A percentile compares a stretch with the other conserved stretches of the same genome.
Conservation (phyloP, 1,140 invertebrate species). For the Lysiphlebus fabarum region DNA sequence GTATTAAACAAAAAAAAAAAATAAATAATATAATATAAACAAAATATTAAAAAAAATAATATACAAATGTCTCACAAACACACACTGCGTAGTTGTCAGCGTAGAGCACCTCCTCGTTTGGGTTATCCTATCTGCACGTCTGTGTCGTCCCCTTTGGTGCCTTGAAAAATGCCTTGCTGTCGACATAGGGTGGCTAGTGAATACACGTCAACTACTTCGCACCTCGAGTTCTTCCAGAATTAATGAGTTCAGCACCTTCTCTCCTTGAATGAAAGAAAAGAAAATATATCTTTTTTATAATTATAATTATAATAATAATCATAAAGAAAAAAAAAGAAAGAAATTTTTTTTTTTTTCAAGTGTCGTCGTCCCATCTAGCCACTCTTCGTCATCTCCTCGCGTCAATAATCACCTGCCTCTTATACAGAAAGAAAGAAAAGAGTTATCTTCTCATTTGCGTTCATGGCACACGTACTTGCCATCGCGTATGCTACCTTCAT, state of each 20-base stretch:
- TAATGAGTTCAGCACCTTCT: background rate
- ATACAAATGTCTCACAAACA: constrained; percentile 38
- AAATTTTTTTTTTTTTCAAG: constrained; percentile 13
- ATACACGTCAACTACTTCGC: constrained; percentile 35
- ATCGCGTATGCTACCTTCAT: constrained; percentile 16
- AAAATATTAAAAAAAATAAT: background rate
- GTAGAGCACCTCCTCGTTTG: constrained; percentile 50
- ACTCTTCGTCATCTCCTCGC: constrained; percentile 33
- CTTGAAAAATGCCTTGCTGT: constrained; percentile 19
- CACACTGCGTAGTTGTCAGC: constrained; percentile 53
- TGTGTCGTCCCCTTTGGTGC: constrained; percentile 34
- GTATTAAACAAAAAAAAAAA: no score
- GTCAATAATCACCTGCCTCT: constrained; percentile 42
- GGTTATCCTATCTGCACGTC: constrained; percentile 50
- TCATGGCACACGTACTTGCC: constrained; percentile 30
- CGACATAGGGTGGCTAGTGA: constrained; percentile 35
- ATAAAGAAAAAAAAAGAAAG: constrained; percentile 5
- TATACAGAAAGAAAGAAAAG: no score
- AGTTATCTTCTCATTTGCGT: constrained; percentile 37
- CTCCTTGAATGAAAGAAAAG: no score
- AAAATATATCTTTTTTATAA: background rate
- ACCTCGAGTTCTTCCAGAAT: constrained; percentile 31
- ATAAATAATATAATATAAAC: no score
- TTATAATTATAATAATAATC: background rate
- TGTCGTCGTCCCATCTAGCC: constrained; percentile 24